Base-by-base conservation (phyloP, 1,140 invertebrate genomes). In the Drosophila kikkawai region DNA sequence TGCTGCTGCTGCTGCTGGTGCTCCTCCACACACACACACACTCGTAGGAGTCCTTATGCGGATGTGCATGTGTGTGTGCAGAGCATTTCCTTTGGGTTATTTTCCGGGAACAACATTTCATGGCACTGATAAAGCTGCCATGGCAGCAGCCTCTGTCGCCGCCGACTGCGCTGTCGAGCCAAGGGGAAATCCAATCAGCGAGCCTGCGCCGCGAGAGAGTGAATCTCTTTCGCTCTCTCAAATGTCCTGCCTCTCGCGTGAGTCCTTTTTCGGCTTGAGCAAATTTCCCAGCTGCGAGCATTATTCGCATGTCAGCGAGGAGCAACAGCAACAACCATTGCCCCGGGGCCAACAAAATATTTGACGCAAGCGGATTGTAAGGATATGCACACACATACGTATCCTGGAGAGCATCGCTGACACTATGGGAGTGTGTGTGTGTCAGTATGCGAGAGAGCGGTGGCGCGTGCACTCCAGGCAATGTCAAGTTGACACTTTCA, bases 61-160 rank as follows among this genome's bases (percentile, higher is more conserved):
- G 61, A 56, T 56, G 53, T 47, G 42, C 70, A 58, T 80, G 79
- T 65, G 78, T 79, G 61, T 70, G 77, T 74, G 70, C 75, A 60
- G 60, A 88, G 84, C 85, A 88, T 88, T 88, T 88, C 85, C 85
- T 88, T 82, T 88, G 85, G 85, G 85, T 88, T 88, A 88, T 90
- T 88, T 88, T 88, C 85, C 85, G 85, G 85, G 85, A 88, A 90
- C 85, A 88, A 88, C 85, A 88, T 88, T 88, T 88, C 85, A 90
- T 88, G 84, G 85, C 85, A 91, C 85, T 91, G 88, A 91, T 91
- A 91, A 91, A 90, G 88, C 84, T 91, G 84, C 84, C 88, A 91
- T 91, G 88, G 85, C 90, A 91, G 84, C 83, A 63, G 58, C 75
- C 64, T 47, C 75, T 70, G 69, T 73, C 47, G 68, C 68, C 63